Conservation (phyloP, 2,888 invertebrate species). For the Calliphora vomitoria region DNA sequence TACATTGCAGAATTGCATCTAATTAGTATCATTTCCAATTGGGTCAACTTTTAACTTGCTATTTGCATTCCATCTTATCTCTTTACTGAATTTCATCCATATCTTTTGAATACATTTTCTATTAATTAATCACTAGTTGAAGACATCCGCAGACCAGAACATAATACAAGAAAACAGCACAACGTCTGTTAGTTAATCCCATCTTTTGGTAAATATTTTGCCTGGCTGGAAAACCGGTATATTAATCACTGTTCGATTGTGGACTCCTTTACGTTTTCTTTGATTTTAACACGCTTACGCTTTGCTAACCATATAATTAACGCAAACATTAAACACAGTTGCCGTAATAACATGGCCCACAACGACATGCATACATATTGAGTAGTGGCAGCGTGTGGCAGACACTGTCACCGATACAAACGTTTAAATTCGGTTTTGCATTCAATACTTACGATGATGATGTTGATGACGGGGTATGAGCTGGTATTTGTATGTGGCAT, state of each 20-base stretch:
- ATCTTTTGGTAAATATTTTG: conserved; percentile 18
- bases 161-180: background rate
- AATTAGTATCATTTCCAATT: conserved; percentile 57
- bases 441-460: conserved; percentile 19
- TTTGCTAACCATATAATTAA: conserved; percentile 71
- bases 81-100: conserved; percentile 36
- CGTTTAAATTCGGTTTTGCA: conserved; percentile 23
- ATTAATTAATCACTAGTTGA: conserved; percentile 62
- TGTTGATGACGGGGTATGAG: conserved; percentile 37
- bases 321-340: conserved; percentile 68
- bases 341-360: conserved; percentile 51
- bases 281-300: conserved; percentile 67
- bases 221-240: conserved; percentile 39
- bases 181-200: conserved; percentile 21
- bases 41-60: conserved; percentile 30
- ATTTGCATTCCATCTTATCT: conserved; percentile 5
- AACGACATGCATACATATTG: background rate
- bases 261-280: conserved; percentile 47
- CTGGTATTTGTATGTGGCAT: conserved; percentile 42
- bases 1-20: conserved; percentile 42
- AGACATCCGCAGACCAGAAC: conserved; percentile 42
- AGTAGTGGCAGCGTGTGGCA: background rate
- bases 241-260: conserved; percentile 66
- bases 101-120: conserved; percentile 60
- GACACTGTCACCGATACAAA: background rate